phyloP scores from a whole-genome alignment of 1,140 invertebrate genomes.

The Apis mellifera region DNA sequence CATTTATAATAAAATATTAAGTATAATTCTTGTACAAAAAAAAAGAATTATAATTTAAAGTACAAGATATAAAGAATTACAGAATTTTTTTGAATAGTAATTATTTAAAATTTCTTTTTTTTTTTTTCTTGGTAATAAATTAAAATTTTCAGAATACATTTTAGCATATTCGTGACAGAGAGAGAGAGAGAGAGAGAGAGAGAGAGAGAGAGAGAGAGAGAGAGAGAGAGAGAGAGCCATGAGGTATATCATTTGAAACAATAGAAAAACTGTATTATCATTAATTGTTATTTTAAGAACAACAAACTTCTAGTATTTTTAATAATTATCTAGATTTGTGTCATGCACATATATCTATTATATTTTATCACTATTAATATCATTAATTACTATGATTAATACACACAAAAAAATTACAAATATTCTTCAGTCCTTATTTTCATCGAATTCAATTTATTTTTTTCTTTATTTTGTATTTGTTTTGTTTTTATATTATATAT shows the following conservation, averaged over 20 bases:
- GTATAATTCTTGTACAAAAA: not conserved
- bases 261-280: not conserved
- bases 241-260: not conserved
- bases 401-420: constrained; percentile 1
- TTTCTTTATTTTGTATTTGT: not conserved
- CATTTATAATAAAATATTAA: not conserved
- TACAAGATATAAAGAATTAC: not conserved
- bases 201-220: too few relatives aligned
- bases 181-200: not conserved
- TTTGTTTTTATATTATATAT: constrained; percentile 8
- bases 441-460: constrained; percentile 3
- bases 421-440: not conserved
- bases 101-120: not conserved
- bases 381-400: not conserved
- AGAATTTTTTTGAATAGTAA: not conserved
- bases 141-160: not conserved
- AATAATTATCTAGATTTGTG: constrained; percentile 9
- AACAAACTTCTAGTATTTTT: not conserved
- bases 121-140: not conserved
- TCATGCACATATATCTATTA: constrained; percentile 11
- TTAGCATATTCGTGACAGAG: not conserved
- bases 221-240: too few relatives aligned
- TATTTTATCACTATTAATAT: constrained; percentile 16
- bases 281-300: not conserved
- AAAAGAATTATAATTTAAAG: not conserved